A percentile compares a stretch with the other conserved stretches of the same genome.
phyloP scores from a whole-genome alignment of 1,140 invertebrate species.

The Calephelis nemesis region DNA sequence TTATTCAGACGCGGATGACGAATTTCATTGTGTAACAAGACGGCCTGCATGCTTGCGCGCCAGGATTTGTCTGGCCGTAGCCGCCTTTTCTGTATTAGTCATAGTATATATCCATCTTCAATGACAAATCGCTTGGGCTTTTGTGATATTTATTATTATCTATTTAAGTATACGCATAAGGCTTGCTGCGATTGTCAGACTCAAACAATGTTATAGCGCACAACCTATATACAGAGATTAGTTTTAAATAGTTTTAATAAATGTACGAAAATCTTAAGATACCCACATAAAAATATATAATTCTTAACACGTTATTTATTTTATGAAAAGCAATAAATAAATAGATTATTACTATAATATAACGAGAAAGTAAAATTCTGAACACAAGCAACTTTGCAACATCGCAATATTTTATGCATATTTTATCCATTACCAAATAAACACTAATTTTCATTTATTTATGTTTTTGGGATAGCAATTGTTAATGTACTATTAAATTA shows the following conservation, averaged over 20 bases:
- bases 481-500: too few relatives aligned
- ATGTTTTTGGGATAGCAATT: too few relatives aligned
- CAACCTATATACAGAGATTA: neutral
- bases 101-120: slow-evolving; percentile 75
- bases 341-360: too few relatives aligned
- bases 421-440: too few relatives aligned
- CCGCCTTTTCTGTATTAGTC: slow-evolving; percentile 72
- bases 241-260: neutral
- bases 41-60: slow-evolving; percentile 58
- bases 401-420: too few relatives aligned
- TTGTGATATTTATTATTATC: slow-evolving; percentile 58
- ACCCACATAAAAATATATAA: neutral
- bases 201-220: slow-evolving; percentile 13
- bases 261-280: neutral
- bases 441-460: too few relatives aligned
- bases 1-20: slow-evolving; percentile 48
- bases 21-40: slow-evolving; percentile 40
- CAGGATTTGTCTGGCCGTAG: slow-evolving; percentile 66
- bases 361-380: too few relatives aligned
- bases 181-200: slow-evolving; percentile 63
- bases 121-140: slow-evolving; percentile 66
- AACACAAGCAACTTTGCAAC: too few relatives aligned
- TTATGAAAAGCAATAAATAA: too few relatives aligned
- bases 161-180: slow-evolving; percentile 62
- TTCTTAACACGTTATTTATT: too few relatives aligned